Evolutionary conservation across 2,797 vertebrate species (phyloP).

Genomic region (Limosa lapponica): DNA sequence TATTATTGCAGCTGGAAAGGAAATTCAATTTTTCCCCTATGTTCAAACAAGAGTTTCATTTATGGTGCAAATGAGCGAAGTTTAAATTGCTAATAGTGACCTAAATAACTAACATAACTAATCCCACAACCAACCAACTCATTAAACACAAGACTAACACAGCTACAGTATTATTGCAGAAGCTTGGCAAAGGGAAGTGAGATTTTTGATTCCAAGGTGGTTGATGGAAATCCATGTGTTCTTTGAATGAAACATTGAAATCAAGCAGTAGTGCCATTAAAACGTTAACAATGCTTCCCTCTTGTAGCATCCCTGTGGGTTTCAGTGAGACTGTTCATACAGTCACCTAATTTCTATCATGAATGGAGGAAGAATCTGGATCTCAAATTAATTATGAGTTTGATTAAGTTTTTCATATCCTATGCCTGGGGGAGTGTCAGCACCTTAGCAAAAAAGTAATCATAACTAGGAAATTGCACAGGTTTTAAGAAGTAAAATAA

Average conservation of each 20-base stretch:
- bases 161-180: background rate
- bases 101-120: background rate
- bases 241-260: background rate
- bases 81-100: background rate
- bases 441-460: background rate
- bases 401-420: background rate
- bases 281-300: background rate
- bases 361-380: background rate
- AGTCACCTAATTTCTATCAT: background rate
- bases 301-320: background rate
- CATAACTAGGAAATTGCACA: background rate
- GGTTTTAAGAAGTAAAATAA: background rate
- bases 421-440: background rate
- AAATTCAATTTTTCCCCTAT: background rate
- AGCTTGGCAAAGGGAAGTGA: background rate
- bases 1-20: background rate
- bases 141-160: background rate
- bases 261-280: background rate
- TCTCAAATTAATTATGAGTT: background rate
- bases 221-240: background rate
- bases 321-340: background rate
- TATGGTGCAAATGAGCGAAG: background rate
- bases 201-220: background rate
- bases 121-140: background rate
- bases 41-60: background rate